These are phyloP conservation scores for Drosophila teissieri DNA, from an alignment of 1,140 invertebrate genomes.

Conservation along the genomic window DNA sequence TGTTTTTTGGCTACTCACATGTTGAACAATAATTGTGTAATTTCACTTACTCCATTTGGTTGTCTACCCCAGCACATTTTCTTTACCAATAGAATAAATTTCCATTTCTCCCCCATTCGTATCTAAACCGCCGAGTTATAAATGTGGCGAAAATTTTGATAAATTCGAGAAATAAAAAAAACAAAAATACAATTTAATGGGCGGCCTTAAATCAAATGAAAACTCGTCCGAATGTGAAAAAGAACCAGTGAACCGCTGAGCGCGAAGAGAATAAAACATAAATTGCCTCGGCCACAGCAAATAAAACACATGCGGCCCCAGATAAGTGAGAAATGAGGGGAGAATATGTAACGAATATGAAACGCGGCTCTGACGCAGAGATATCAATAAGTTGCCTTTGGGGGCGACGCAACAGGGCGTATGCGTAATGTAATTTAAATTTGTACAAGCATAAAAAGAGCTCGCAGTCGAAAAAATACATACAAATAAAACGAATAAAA, in stretches of 20 bases:
- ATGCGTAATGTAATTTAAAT: slow-evolving; percentile 49
- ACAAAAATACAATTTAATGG: slow-evolving; percentile 52
- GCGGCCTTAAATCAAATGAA: slow-evolving; percentile 67
- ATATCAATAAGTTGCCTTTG: slow-evolving; percentile 28
- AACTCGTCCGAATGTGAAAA: slow-evolving; percentile 15
- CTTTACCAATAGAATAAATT: slow-evolving; percentile 40
- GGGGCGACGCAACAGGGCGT: slow-evolving; percentile 40
- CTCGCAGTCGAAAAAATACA: slow-evolving; percentile 12
- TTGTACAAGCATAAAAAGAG: slow-evolving; percentile 29
- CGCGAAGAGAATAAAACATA: slow-evolving; percentile 25
- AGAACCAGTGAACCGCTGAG: background rate
- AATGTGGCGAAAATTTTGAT: slow-evolving; percentile 50
- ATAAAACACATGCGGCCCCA: slow-evolving; percentile 47
- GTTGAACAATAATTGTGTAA: slow-evolving; percentile 52
- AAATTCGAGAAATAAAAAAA: slow-evolving; percentile 31
- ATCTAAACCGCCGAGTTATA: slow-evolving; percentile 40
- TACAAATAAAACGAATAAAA: slow-evolving; percentile 37
- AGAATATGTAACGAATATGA: slow-evolving; percentile 5
- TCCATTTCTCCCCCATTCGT: slow-evolving; percentile 7
- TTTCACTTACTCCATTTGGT: slow-evolving; percentile 36
- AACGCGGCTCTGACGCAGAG: background rate
- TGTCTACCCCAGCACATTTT: slow-evolving; percentile 23
- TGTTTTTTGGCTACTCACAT: slow-evolving; percentile 39
- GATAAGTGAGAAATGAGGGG: slow-evolving; percentile 18
- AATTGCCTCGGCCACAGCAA: slow-evolving; percentile 44